Percentiles rank a stretch among this genome's conserved stretches.
These are phyloP conservation scores for Tamias sibiricus DNA, from an alignment of 2,113 vertebrate species.

Conservation along the genomic window DNA sequence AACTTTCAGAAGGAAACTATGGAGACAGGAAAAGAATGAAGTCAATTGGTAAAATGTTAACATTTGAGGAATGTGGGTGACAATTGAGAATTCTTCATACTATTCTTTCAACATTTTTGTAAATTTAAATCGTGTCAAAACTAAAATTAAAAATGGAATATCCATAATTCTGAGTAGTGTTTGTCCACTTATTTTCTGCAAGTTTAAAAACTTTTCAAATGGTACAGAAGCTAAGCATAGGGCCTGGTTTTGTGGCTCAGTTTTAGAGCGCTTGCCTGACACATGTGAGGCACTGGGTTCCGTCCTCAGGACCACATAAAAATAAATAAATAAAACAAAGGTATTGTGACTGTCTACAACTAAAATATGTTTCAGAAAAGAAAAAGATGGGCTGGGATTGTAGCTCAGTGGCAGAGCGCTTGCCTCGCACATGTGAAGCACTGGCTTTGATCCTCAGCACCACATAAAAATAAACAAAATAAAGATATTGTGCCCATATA, in stretches of 20 bases:
- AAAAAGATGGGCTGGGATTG: neutral
- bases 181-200: conserved; percentile 14
- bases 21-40: neutral
- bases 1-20: conserved; percentile 54
- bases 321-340: too few species aligned
- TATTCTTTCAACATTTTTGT: neutral
- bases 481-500: too few species aligned
- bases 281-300: too few species aligned
- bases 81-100: conserved; percentile 31
- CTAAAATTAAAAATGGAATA: neutral
- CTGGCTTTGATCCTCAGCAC: too few species aligned
- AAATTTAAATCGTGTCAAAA: conserved; percentile 48
- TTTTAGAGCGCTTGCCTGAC: too few species aligned
- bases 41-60: conserved; percentile 43
- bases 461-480: too few species aligned
- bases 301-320: too few species aligned
- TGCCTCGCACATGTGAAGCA: too few species aligned
- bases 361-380: too few species aligned
- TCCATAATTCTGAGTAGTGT: neutral
- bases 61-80: neutral
- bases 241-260: too few species aligned
- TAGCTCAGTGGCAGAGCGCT: neutral
- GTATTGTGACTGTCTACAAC: too few species aligned
- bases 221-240: too few species aligned
- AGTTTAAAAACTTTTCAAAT: neutral